Conservation (phyloP, 64 coral and sea anemone species). For the Stichodactyla helianthus region DNA sequence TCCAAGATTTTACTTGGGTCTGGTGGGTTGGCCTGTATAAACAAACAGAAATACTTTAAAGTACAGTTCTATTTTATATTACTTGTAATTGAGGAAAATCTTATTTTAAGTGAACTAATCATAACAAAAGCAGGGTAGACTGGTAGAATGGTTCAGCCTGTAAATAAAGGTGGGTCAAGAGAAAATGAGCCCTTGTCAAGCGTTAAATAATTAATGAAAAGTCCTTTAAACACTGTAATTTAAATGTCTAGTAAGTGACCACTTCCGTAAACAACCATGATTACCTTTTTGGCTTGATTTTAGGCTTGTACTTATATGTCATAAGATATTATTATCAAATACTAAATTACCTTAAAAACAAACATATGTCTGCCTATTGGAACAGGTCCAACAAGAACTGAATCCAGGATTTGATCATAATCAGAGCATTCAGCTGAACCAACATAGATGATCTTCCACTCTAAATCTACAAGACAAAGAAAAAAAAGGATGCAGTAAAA, state of each 20-base stretch:
- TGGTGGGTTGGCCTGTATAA: constrained; percentile 73
- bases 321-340: background rate
- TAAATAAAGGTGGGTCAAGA: no score
- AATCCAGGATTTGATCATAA: constrained; percentile 91
- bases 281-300: no score
- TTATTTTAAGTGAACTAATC: no score
- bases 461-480: constrained; percentile 61
- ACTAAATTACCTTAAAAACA: constrained; percentile 77
- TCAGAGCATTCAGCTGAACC: constrained; percentile 85
- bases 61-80: background rate
- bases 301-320: no score
- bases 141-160: no score
- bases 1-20: constrained; percentile 81
- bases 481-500: background rate
- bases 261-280: no score
- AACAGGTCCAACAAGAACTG: constrained; percentile 91
- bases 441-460: constrained; percentile 98
- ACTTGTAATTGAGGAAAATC: background rate
- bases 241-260: no score
- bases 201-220: no score
- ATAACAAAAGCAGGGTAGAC: no score
- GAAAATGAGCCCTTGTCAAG: no score
- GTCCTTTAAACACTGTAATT: no score
- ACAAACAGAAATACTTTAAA: background rate
- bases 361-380: constrained; percentile 84